Conservation (phyloP, 2,113 vertebrate genomes). For the Cyrtonyx montezumae region DNA sequence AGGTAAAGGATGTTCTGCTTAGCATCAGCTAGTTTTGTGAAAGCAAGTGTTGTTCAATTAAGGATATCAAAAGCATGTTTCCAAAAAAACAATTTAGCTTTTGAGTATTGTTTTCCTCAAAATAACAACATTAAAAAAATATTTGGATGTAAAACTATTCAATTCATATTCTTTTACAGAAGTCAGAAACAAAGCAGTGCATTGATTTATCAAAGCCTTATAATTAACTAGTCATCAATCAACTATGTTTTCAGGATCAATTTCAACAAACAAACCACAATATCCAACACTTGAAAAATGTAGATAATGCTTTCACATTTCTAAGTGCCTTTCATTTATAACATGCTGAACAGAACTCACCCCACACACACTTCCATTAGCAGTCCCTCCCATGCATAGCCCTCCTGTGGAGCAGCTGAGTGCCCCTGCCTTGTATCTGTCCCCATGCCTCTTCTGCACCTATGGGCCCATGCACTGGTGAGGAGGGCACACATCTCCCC, state of each 20-base stretch:
- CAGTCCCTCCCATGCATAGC: background rate
- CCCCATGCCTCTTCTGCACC: background rate
- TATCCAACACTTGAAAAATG: background rate
- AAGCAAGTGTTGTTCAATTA: too few species aligned
- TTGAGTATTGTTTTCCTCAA: background rate
- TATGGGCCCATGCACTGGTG: fast-evolving
- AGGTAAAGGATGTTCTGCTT: too few species aligned
- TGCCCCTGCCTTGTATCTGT: fast-evolving
- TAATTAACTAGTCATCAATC: background rate
- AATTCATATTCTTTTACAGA: background rate
- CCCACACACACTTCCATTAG: background rate
- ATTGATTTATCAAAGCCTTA: background rate
- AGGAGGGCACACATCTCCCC: too few species aligned
- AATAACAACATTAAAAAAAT: background rate
- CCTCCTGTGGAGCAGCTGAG: too few species aligned
- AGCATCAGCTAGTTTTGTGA: too few species aligned
- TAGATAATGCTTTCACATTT: background rate
- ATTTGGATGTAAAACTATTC: background rate
- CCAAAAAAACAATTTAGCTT: background rate
- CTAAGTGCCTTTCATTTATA: background rate
- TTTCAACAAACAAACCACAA: background rate
- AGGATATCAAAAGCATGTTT: background rate
- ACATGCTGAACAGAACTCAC: background rate
- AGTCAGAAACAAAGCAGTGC: background rate
- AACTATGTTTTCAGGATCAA: background rate